These are phyloP conservation scores for Branchellion lobata DNA, from an alignment of 2,888 invertebrate genomes.

Conservation along the genomic window DNA sequence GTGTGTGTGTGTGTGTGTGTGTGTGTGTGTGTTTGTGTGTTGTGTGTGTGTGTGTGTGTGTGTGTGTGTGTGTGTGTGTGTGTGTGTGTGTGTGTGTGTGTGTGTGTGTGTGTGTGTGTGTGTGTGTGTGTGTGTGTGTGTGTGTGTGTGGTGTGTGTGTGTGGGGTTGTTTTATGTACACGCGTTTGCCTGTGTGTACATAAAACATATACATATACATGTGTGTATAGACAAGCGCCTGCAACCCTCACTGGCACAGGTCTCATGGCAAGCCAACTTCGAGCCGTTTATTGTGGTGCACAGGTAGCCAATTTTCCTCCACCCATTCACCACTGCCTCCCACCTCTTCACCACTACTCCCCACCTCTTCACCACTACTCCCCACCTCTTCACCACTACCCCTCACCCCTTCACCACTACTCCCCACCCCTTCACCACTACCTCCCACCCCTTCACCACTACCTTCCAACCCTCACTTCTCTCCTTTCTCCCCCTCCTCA, in stretches of 20 bases:
- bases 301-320: conserved; percentile 49
- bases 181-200: neutral
- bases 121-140: neutral
- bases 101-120: conserved; percentile 56
- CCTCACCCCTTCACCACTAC: too few species aligned
- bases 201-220: too few species aligned
- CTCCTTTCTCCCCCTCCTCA: too few species aligned
- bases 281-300: conserved; percentile 83
- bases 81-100: conserved; percentile 55
- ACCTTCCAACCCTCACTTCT: too few species aligned
- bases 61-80: conserved; percentile 32
- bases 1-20: conserved; percentile 60
- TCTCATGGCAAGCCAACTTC: conserved; percentile 84
- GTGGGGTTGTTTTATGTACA: too few species aligned
- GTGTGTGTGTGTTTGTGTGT: conserved; percentile 17
- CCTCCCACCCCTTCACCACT: too few species aligned
- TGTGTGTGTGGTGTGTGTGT: conserved; percentile 70
- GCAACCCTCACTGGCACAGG: conserved; percentile 64
- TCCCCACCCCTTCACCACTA: neutral
- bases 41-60: conserved; percentile 60
- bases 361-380: neutral
- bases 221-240: too few species aligned
- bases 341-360: neutral
- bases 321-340: too few species aligned
- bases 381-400: too few species aligned